A percentile compares a stretch with the other conserved stretches of the same genome.
Conservation (phyloP, 2,888 invertebrate species). For the Chalcis sispes region DNA sequence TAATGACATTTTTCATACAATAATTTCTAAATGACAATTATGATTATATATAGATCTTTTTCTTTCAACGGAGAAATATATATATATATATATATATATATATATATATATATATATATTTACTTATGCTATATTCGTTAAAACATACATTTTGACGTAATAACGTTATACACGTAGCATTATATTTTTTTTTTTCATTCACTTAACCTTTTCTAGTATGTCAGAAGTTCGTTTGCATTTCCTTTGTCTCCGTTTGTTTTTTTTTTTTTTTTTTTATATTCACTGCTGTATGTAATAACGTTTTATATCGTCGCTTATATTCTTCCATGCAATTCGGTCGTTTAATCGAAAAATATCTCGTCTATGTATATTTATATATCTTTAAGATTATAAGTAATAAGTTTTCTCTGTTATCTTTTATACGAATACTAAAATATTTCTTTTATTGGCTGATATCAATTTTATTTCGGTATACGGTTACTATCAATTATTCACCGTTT, state of each 20-base stretch:
- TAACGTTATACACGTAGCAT: slow-evolving; percentile 30
- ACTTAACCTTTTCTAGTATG: slow-evolving; percentile 3
- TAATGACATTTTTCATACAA: slow-evolving; percentile 38
- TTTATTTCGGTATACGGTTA: slow-evolving; percentile 18
- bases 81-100: too few species aligned
- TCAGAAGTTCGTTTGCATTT: slow-evolving; percentile 7
- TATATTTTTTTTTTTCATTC: slow-evolving; percentile 24
- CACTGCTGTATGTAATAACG: too few species aligned
- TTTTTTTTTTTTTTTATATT: slow-evolving; percentile 9
- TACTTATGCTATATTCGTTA: slow-evolving; percentile 49
- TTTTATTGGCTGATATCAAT: slow-evolving; percentile 28
- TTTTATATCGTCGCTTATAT: background rate
- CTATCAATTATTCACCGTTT: slow-evolving; percentile 6
- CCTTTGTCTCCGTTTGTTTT: background rate
- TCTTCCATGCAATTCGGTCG: slow-evolving; percentile 18
- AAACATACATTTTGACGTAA: slow-evolving; percentile 50
- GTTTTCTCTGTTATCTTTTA: slow-evolving; percentile 17
- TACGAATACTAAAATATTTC: slow-evolving; percentile 51
- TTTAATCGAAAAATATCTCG: slow-evolving; percentile 51
- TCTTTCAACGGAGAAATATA: slow-evolving; percentile 50
- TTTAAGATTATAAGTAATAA: slow-evolving; percentile 39
- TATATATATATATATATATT: slow-evolving; percentile 32
- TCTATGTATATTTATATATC: slow-evolving; percentile 44
- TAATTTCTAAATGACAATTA: slow-evolving; percentile 49
- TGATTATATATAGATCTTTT: slow-evolving; percentile 44